Base-by-base conservation (phyloP, 1,140 invertebrate genomes). In the Ceratosolen fusciceps region DNA sequence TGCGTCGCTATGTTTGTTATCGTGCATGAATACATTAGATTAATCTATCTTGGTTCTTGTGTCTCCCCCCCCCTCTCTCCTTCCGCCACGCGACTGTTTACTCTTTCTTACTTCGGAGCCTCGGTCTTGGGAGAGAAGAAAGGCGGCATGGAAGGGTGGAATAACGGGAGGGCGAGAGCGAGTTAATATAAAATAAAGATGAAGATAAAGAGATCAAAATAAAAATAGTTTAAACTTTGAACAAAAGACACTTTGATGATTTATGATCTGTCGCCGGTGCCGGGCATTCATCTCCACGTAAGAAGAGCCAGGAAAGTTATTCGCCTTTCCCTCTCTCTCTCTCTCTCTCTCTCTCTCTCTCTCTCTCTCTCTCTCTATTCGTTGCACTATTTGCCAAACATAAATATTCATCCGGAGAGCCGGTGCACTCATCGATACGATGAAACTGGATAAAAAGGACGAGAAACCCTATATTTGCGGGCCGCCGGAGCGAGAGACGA, bases 401-500 rank as follows among this genome's bases (percentile, higher is more conserved):
- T 68, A 70, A 76, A 76, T 76, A 76, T 76, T 76, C 62, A 76
- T 76, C 43, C 31, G 16, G 19, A 56, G 31, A 4, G 12, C 24
- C 19, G 5, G 31, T 19, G 34, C 54, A 58, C 72, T 84, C 84
- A 74, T 70, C 62, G 79, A 78, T 83, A 84, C 82, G 84, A 85
- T 85, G 82, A 83, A 85, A 85, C 83, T 80, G 81, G 81, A 71
- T 52, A 47, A 49, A 70, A 71, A 71, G 78, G 70, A 62, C 58
- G 77, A 77, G 79, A 76, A 31, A 49, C 54, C 62, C 12, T 54
- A 72, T 49, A 58, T 73, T 24, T 21, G 26, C 39, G 4, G 12
- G 43, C 16, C 16, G 21, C 19, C n/a, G 16, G 34, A 9, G 49
- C 21, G n/a, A 43, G 2, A 73, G 31, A 58, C 37, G n/a, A 43